A percentile compares a stretch with the other conserved stretches of the same genome.
These are phyloP conservation scores for Otocyon megalotis DNA, from an alignment of 2,113 vertebrate species.

Conservation along the genomic window DNA sequence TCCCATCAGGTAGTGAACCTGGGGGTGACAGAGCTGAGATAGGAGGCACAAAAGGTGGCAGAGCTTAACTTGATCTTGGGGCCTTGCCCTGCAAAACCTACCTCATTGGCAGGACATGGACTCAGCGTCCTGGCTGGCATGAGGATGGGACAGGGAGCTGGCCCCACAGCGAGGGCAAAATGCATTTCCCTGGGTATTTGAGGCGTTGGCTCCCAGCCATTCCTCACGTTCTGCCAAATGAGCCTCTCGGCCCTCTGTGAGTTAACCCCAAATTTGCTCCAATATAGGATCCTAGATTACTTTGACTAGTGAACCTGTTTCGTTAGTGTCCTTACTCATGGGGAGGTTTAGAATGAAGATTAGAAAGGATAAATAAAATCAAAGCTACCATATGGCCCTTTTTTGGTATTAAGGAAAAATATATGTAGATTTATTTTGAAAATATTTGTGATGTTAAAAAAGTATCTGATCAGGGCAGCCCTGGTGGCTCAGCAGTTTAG, in stretches of 20 bases:
- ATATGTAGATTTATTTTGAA: background rate
- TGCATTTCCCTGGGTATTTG: background rate
- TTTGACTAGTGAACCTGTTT: constrained; percentile 32
- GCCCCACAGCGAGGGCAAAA: background rate
- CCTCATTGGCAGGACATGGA: background rate
- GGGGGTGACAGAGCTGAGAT: background rate
- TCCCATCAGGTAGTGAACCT: background rate
- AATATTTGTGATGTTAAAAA: background rate
- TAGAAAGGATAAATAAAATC: constrained; percentile 18
- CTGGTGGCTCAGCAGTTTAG: too few species aligned
- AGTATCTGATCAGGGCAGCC: too few species aligned
- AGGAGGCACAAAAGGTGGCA: background rate
- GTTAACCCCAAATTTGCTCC: background rate
- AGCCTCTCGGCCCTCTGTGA: background rate
- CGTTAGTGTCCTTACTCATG: constrained; percentile 17
- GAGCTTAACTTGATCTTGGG: background rate
- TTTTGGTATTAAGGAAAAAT: constrained; percentile 6
- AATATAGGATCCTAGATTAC: background rate
- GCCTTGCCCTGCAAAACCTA: background rate
- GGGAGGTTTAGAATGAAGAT: constrained; percentile 17
- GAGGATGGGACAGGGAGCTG: background rate
- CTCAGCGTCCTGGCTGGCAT: background rate
- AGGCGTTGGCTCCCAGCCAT: background rate
- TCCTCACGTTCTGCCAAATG: background rate
- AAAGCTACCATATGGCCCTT: background rate